A percentile compares a stretch with the other conserved stretches of the same genome.
Evolutionary conservation across 2,888 invertebrate species (phyloP).

Genomic region (Diaphora mendica): DNA sequence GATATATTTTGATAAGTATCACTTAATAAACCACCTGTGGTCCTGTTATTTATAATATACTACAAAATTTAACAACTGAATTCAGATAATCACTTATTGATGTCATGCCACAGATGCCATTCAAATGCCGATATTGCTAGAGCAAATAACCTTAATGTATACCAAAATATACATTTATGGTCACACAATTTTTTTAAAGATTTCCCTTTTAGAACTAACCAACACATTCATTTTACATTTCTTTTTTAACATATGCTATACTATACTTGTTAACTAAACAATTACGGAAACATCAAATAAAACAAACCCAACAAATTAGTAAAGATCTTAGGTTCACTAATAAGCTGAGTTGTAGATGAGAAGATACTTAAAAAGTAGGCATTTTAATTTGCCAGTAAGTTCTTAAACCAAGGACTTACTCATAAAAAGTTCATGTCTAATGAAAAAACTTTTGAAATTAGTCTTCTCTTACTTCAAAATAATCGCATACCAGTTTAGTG

Average conservation of each 20-base stretch:
- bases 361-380: conserved; percentile 33
- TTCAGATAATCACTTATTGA: not conserved
- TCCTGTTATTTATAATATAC: not conserved
- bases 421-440: conserved; percentile 48
- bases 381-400: conserved; percentile 41
- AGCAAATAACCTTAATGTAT: not conserved
- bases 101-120: not conserved
- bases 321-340: conserved; percentile 39
- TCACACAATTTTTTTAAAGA: not conserved
- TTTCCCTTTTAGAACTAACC: not conserved
- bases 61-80: not conserved
- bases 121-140: not conserved
- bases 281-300: conserved; percentile 31
- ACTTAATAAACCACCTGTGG: not conserved
- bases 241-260: not conserved
- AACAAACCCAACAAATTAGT: conserved; percentile 32
- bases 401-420: conserved; percentile 29
- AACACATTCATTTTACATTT: not conserved
- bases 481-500: conserved; percentile 69
- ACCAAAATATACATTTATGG: not conserved
- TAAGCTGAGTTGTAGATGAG: conserved; percentile 34
- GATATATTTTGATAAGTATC: not conserved
- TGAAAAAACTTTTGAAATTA: conserved; percentile 53
- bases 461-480: conserved; percentile 50
- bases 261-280: conserved; percentile 12